Conservation (phyloP, 2,888 invertebrate species). For the Arenicola marina region DNA sequence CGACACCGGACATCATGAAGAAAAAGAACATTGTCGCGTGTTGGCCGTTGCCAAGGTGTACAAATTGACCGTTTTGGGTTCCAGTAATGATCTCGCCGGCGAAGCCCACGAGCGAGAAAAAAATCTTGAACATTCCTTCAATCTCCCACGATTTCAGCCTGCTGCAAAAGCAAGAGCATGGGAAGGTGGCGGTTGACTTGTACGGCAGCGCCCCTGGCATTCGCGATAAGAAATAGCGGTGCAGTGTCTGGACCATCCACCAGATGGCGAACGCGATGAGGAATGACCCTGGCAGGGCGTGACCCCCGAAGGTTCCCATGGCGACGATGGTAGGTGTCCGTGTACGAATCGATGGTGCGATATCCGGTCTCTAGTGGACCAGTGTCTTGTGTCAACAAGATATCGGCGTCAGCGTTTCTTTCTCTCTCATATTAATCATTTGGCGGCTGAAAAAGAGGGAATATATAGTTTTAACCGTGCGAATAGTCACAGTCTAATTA, state of each 20-base stretch:
- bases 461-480: too few species aligned
- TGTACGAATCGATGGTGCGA: too few species aligned
- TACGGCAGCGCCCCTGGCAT: slow-evolving; percentile 33
- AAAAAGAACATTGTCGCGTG: slow-evolving; percentile 66
- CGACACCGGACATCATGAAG: slow-evolving; percentile 62
- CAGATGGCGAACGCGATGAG: slow-evolving; percentile 53
- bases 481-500: too few species aligned
- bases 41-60: slow-evolving; percentile 61
- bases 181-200: slow-evolving; percentile 19
- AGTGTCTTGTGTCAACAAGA: too few species aligned
- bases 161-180: slow-evolving; percentile 40
- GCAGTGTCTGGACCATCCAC: slow-evolving; percentile 49
- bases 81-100: slow-evolving; percentile 57
- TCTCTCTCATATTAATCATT: too few species aligned
- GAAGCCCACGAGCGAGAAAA: slow-evolving; percentile 47
- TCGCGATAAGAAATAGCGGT: slow-evolving; percentile 42
- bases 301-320: slow-evolving; percentile 63
- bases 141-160: slow-evolving; percentile 34
- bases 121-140: slow-evolving; percentile 49
- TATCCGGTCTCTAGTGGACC: too few species aligned
- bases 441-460: too few species aligned
- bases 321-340: too few species aligned
- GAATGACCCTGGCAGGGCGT: slow-evolving; percentile 62
- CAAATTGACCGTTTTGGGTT: slow-evolving; percentile 54
- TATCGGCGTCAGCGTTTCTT: too few species aligned